A percentile compares a stretch with the other conserved stretches of the same genome.
These are phyloP conservation scores for Eciton burchellii DNA, from an alignment of 1,140 invertebrate species.

Conservation along the genomic window DNA sequence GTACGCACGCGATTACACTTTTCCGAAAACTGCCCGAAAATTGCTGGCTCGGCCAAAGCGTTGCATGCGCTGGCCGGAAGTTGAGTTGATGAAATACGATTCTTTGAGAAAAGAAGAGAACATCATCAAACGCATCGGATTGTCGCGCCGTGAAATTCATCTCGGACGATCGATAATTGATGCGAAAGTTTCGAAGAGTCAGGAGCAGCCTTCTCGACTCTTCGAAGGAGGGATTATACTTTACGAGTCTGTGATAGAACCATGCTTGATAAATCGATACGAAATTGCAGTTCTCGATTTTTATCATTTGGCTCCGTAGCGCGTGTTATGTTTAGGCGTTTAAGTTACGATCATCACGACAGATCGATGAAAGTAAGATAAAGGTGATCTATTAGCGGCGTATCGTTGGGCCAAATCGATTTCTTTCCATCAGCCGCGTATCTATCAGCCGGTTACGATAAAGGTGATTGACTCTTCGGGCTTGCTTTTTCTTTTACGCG, in stretches of 20 bases:
- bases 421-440: background rate
- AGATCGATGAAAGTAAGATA: slow-evolving; percentile 11
- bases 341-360: background rate
- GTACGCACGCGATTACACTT: slow-evolving; percentile 49
- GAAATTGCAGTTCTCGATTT: background rate
- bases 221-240: too few species aligned
- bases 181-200: too few species aligned
- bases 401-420: background rate
- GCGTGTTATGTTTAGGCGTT: background rate
- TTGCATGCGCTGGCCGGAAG: slow-evolving; percentile 5
- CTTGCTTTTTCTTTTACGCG: background rate
- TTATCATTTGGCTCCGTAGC: background rate
- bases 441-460: background rate
- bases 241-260: background rate
- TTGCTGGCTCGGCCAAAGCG: background rate
- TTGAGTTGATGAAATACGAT: slow-evolving; percentile 14
- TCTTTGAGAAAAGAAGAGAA: too few species aligned
- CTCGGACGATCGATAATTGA: too few species aligned
- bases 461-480: slow-evolving; percentile 7
- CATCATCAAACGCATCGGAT: background rate
- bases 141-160: too few species aligned
- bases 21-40: slow-evolving; percentile 45
- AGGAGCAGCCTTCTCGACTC: too few species aligned
- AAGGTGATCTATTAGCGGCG: background rate
- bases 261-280: background rate